phyloP scores from a whole-genome alignment of 1,140 invertebrate species.

The Matsumurasca onukii region DNA sequence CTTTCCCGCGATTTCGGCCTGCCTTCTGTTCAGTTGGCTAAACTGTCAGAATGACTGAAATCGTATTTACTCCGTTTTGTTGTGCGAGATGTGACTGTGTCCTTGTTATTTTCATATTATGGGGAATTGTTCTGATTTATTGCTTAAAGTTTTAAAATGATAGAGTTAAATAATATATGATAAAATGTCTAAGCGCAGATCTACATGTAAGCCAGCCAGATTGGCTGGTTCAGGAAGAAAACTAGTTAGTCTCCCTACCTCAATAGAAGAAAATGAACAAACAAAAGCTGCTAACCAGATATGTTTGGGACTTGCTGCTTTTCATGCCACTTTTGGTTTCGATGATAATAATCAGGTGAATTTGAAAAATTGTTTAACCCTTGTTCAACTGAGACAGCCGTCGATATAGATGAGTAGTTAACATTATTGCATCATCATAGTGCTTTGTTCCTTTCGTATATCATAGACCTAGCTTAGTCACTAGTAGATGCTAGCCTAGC shows the following conservation, averaged over 20 bases:
- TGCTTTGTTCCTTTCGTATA: too few relatives aligned
- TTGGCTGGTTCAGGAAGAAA: conserved; percentile 48
- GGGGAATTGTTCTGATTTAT: neutral
- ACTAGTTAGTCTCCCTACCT: conserved; percentile 74
- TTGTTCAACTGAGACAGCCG: too few relatives aligned
- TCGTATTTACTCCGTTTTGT: conserved; percentile 7
- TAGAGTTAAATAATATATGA: neutral
- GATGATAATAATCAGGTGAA: conserved; percentile 49
- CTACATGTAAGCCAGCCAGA: conserved; percentile 75
- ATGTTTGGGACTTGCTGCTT: conserved; percentile 52
- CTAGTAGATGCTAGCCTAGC: too few relatives aligned
- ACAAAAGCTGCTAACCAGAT: conserved; percentile 55
- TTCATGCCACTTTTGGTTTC: conserved; percentile 49
- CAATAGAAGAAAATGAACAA: conserved; percentile 53
- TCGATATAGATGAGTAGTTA: too few relatives aligned
- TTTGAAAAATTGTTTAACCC: too few relatives aligned
- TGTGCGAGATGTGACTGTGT: neutral
- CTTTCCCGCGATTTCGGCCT: conserved; percentile 34
- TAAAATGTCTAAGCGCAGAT: conserved; percentile 68
- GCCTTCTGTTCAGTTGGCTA: conserved; percentile 17
- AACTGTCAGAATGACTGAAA: conserved; percentile 23
- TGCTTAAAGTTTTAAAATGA: neutral
- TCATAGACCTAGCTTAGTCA: too few relatives aligned
- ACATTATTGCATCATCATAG: too few relatives aligned
- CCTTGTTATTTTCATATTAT: neutral